Base-by-base conservation (phyloP, 2,797 vertebrate species). In the Sebastes elongatus region DNA sequence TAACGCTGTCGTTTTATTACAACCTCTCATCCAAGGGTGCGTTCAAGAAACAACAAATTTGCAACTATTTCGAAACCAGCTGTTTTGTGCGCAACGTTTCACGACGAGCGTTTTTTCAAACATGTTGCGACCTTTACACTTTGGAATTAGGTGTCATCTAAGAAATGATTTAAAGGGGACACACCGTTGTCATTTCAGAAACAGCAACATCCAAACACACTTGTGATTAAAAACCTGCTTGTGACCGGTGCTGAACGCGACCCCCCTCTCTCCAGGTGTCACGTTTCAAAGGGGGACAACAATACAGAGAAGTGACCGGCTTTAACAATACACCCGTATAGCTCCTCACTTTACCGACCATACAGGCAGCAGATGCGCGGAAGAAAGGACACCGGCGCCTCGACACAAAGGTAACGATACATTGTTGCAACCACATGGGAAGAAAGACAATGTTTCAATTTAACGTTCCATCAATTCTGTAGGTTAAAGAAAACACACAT, bases 41-140 rank as follows among this genome's bases (percentile, higher is more conserved):
- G 23, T 89, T 89, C 85, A 89, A 61, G 56, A 57, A 0, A 16
- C 30, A 49, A 10, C 9, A n/a, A 10, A 5, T 74, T 74, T 63
- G 65, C 74, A 73, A 57, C 69, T 3, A 7, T 49, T 23, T 9
- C 5, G 13, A 42, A 30, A 23, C 18, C 49, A 6, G 14, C 13
- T 32, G 62, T n/a, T 13, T 14, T 22, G 18, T 11, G 38, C 22
- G 53, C 52, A 66, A 35, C 49, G 52, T 30, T 33, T 65, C 28
- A n/a, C 49, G 11, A 2, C 23, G 46, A 4, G 59, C 46, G 3
- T 27, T 3, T 11, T 3, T 11, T 11, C 2, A 32, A 5, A 27
- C 5, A 8, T 10, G 1, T 5, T 20, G 6, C 23, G 13, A 52
- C 14, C 16, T 16, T n/a, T 42, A 7, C 22, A 2, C 35, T 66